Evolutionary conservation across 2,888 invertebrate genomes (phyloP), one percentile per base, ranked within the genome.

Genomic region (Polyommatus icarus): DNA sequence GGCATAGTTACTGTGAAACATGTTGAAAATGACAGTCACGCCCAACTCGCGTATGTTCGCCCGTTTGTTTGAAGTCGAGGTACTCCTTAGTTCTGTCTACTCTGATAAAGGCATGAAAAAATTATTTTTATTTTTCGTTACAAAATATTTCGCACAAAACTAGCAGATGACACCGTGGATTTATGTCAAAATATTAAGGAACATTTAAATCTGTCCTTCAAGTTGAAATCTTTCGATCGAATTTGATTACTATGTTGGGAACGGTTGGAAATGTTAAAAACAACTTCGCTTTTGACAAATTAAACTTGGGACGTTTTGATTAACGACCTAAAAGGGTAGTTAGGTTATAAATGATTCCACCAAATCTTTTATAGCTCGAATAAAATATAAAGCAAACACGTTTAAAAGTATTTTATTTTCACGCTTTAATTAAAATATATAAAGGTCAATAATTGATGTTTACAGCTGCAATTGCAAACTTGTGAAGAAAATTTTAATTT

Each of bases 201-300:
- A 8, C 71, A 71, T 71, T 71, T 36, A 71, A 71, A 61, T 67
- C 12, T 29, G 29, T 67, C 29, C 29, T 29, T 67, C 67, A 67
- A 67, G 67, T 29, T 67, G 3, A 67, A 67, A 12, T 29, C 5
- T 67, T 67, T 32, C 15, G 29, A 67, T 29, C 67, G 67, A 67
- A 67, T 67, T 67, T 67, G 67, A 67, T 67, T 67, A 67, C 67
- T 67, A 67, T 67, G 67, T 67, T 32, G 18, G 15, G 36, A 71
- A 36, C 36, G 72, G 36, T 72, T 40, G 10, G 40, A 72, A 36
- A 72, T 40, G 72, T 72, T 20, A 40, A 72, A 72, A 72, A 72
- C 20, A 72, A 72, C 40, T 72, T 40, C 40, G 72, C 72, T 40
- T 36, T 72, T 72, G 72, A 72, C 72, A 72, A 72, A 72, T 72